Conservation (phyloP, 1,140 invertebrate genomes). For the Ericerus pela region DNA sequence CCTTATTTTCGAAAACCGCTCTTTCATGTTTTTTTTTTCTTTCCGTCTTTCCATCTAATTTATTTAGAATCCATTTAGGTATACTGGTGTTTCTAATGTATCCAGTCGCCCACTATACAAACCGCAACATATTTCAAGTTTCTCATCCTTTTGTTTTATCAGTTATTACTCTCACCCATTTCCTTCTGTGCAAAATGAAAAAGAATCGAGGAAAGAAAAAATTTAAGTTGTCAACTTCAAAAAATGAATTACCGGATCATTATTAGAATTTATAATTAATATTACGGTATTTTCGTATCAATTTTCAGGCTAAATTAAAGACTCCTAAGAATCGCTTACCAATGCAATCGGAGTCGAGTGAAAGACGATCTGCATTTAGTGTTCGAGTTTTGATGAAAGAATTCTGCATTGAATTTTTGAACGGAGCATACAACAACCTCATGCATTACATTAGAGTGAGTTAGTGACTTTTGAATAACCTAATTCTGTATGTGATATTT, state of each 20-base stretch:
- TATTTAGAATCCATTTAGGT: too few species aligned
- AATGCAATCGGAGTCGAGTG: conserved; percentile 37
- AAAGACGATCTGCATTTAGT: conserved; percentile 58
- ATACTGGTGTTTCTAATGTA: too few species aligned
- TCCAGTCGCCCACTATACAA: too few species aligned
- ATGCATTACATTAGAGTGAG: conserved; percentile 62
- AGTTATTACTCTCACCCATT: too few species aligned
- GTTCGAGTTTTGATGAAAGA: conserved; percentile 79
- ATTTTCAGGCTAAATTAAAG: conserved; percentile 39
- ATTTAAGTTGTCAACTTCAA: background rate
- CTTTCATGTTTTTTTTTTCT: too few species aligned
- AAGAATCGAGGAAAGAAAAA: background rate
- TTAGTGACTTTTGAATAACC: too few species aligned
- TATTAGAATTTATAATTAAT: background rate
- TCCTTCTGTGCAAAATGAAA: background rate
- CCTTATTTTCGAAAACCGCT: background rate
- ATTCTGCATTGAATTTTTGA: conserved; percentile 84
- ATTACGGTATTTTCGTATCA: background rate
- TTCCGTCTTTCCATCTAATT: too few species aligned
- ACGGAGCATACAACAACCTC: conserved; percentile 78
- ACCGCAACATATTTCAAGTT: too few species aligned
- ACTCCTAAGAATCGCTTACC: conserved; percentile 49
- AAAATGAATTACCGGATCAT: background rate
- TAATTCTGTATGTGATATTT: too few species aligned
- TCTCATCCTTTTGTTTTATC: too few species aligned